phyloP scores from a whole-genome alignment of 2,888 invertebrate genomes.

The Listrodromus nycthemerus region DNA sequence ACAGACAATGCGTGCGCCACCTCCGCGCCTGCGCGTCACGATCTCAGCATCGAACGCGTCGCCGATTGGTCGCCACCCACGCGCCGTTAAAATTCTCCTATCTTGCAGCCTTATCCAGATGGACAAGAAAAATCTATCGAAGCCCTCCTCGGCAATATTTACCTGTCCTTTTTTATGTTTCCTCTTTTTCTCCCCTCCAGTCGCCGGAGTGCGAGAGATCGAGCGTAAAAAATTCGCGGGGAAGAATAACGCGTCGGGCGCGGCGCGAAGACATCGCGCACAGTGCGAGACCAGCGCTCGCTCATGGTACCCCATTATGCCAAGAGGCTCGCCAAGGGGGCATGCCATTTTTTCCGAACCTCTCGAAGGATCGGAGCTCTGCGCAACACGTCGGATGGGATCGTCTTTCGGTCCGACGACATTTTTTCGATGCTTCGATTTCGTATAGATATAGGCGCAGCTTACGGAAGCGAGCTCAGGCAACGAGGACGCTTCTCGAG shows the following conservation, averaged over 20 bases:
- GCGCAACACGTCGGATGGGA: conserved; percentile 51
- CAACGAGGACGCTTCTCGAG: conserved; percentile 34
- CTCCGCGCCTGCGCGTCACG: conserved; percentile 22
- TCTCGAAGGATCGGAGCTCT: conserved; percentile 71
- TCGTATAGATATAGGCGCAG: background rate
- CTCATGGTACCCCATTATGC: conserved; percentile 82
- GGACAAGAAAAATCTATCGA: conserved; percentile 42
- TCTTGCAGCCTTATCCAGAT: background rate
- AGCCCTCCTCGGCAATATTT: conserved; percentile 5
- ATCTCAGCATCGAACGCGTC: conserved; percentile 21
- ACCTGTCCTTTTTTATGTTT: background rate
- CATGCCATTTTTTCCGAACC: conserved; percentile 80
- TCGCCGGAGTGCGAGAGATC: background rate
- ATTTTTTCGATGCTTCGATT: background rate
- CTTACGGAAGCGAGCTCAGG: conserved; percentile 5
- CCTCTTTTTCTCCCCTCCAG: background rate
- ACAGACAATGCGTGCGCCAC: conserved; percentile 24
- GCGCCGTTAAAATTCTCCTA: conserved; percentile 29
- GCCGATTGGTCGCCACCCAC: conserved; percentile 31
- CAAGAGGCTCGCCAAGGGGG: conserved; percentile 84
- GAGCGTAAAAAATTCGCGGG: conserved; percentile 12
- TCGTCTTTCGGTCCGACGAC: conserved; percentile 68
- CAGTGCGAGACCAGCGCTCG: conserved; percentile 76
- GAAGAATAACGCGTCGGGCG: conserved; percentile 22
- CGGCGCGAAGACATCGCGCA: conserved; percentile 23